Percentiles rank a stretch among this genome's conserved stretches.
Conservation (phyloP, 2,888 invertebrate genomes). For the Epistrophella euchroma region DNA sequence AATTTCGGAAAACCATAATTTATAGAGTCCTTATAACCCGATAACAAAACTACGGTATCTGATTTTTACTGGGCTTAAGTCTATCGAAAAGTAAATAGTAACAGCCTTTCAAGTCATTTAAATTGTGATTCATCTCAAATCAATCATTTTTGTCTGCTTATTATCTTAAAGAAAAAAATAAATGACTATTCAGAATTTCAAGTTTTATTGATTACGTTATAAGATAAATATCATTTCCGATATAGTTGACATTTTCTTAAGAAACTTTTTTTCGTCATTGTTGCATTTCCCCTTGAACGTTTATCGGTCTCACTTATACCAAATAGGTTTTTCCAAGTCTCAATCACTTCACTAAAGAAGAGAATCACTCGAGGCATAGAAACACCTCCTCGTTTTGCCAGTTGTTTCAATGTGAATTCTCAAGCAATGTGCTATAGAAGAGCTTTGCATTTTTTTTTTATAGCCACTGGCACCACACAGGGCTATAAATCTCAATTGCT, state of each 20-base stretch:
- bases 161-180: not conserved
- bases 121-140: not conserved
- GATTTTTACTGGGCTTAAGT: too few species aligned
- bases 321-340: constrained; percentile 43
- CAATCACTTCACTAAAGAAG: constrained; percentile 25
- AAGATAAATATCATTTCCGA: constrained; percentile 33
- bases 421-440: constrained; percentile 32
- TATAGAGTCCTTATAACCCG: too few species aligned
- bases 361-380: constrained; percentile 46
- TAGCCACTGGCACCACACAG: constrained; percentile 38
- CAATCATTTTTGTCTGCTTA: not conserved
- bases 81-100: too few species aligned
- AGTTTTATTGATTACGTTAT: constrained; percentile 39
- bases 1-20: too few species aligned
- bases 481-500: constrained; percentile 77
- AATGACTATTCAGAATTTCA: not conserved
- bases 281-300: constrained; percentile 21
- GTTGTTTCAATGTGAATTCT: constrained; percentile 44
- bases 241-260: constrained; percentile 30
- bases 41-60: too few species aligned
- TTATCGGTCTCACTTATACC: constrained; percentile 54
- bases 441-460: constrained; percentile 5
- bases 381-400: constrained; percentile 36
- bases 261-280: not conserved
- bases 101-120: not conserved